Conservation (phyloP, 2,888 invertebrate species). For the Ochropleura plecta region DNA sequence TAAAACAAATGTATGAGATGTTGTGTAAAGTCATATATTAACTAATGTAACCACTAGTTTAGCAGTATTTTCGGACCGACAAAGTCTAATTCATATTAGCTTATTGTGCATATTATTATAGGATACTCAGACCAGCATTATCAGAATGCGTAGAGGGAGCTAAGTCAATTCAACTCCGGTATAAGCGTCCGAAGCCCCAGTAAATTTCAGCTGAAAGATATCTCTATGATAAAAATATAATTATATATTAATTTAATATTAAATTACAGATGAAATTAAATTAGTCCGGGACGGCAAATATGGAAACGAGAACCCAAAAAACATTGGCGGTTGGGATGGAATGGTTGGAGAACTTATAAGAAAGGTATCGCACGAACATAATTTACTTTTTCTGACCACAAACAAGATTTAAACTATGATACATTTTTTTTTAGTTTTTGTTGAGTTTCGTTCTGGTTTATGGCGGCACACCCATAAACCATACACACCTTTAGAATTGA, state of each 20-base stretch:
- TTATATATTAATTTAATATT: constrained; percentile 9
- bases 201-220: no score
- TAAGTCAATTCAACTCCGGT: constrained; percentile 1
- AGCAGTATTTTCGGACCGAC: background rate
- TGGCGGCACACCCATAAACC: no score
- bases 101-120: background rate
- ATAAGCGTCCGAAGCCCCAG: background rate
- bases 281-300: constrained; percentile 97
- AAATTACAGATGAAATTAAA: constrained; percentile 94
- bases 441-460: no score
- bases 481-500: no score
- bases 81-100: constrained; percentile 7
- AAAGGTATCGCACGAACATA: constrained; percentile 91
- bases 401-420: background rate
- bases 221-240: background rate
- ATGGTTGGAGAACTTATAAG: constrained; percentile 97
- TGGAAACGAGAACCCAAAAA: constrained; percentile 95
- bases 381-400: background rate
- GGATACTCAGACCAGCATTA: background rate
- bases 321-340: constrained; percentile 97
- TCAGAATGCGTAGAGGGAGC: background rate
- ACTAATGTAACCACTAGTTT: constrained; percentile 4
- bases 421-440: background rate
- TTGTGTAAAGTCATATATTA: background rate
- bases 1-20: background rate